A percentile compares a stretch with the other conserved stretches of the same genome.
phyloP scores from a whole-genome alignment of 2,888 invertebrate genomes.

The Amiota mariae region DNA sequence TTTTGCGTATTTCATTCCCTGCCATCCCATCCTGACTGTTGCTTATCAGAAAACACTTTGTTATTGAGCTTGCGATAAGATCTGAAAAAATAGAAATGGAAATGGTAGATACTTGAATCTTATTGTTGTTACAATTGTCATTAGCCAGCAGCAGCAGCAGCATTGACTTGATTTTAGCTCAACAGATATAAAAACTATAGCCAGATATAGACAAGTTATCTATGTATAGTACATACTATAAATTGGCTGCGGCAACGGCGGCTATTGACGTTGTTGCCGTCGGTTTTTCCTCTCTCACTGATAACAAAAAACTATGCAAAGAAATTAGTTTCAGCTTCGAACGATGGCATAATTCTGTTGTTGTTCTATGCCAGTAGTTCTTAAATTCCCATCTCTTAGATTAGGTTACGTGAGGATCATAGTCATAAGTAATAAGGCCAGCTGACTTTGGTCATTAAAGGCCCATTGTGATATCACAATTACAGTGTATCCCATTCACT shows the following conservation, averaged over 20 bases:
- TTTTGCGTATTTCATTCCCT: not conserved
- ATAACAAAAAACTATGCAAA: too few relatives aligned
- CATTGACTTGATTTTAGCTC: not conserved
- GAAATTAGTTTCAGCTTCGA: not conserved
- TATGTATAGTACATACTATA: too few relatives aligned
- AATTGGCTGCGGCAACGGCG: not conserved
- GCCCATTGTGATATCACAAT: too few relatives aligned
- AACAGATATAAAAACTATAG: not conserved
- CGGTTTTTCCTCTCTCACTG: not conserved
- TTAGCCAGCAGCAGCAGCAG: not conserved
- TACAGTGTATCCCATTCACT: too few relatives aligned
- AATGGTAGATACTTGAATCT: not conserved
- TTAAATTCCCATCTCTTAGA: too few relatives aligned
- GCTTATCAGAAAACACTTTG: slow-evolving; percentile 13
- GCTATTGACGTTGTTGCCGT: not conserved
- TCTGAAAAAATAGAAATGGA: not conserved
- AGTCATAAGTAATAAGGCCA: too few relatives aligned
- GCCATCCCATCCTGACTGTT: not conserved
- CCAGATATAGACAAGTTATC: too few relatives aligned
- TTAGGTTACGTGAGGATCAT: too few relatives aligned
- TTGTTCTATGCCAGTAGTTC: too few relatives aligned
- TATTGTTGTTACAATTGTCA: not conserved
- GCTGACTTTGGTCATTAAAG: too few relatives aligned
- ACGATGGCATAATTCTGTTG: too few relatives aligned
- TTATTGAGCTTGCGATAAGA: slow-evolving; percentile 6